Conservation (phyloP, 2,797 vertebrate genomes). For the Threskiornis aethiopicus region DNA sequence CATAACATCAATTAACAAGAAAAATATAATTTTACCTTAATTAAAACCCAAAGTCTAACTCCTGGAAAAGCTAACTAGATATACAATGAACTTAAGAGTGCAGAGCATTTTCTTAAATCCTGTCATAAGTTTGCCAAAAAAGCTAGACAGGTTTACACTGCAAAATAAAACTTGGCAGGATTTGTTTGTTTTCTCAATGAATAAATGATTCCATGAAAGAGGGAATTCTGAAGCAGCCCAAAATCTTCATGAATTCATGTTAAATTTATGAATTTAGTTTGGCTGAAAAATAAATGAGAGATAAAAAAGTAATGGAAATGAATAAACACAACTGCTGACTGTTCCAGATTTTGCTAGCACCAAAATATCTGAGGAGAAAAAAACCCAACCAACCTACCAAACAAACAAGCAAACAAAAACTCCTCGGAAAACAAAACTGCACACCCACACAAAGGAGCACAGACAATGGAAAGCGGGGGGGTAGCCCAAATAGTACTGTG, state of each 20-base stretch:
- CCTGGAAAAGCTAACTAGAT: background rate
- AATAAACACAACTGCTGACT: background rate
- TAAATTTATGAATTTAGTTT: background rate
- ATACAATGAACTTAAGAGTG: background rate
- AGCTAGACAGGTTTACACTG: background rate
- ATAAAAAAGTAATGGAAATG: background rate
- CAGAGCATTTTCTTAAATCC: background rate
- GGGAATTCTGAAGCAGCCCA: background rate
- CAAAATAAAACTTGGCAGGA: background rate
- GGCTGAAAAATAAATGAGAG: background rate
- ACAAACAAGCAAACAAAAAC: background rate
- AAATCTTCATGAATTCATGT: background rate
- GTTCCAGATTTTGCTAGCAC: background rate
- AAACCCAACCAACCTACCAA: background rate
- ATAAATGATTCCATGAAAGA: background rate
- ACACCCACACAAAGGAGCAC: background rate
- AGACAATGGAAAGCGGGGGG: rapidly evolving
- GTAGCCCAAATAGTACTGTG: background rate
- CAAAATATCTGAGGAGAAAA: background rate
- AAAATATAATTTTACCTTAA: background rate
- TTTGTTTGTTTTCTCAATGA: background rate
- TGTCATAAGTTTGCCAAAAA: background rate
- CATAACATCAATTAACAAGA: background rate
- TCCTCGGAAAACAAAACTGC: background rate
- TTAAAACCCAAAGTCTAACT: background rate